These are phyloP conservation scores for Colletes latitarsis DNA, from an alignment of 1,140 invertebrate genomes.

Conservation along the genomic window DNA sequence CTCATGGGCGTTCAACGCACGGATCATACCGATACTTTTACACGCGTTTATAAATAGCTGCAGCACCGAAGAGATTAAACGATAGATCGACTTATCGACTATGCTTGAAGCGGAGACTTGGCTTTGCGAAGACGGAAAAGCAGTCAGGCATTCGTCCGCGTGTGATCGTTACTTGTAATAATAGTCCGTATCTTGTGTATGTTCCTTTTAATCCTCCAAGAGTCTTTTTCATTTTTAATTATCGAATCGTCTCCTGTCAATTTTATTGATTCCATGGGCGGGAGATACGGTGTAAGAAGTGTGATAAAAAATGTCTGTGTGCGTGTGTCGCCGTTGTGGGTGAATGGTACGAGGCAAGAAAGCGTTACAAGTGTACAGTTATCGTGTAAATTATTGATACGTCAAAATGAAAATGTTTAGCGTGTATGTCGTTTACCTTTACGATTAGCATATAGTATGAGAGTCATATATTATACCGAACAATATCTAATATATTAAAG, in stretches of 20 bases:
- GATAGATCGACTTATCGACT: too few species aligned
- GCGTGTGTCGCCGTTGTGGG: constrained; percentile 13
- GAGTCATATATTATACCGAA: constrained; percentile 67
- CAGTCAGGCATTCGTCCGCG: constrained; percentile 35
- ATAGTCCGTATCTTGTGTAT: constrained; percentile 58
- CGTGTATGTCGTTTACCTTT: constrained; percentile 39
- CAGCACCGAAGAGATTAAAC: too few species aligned
- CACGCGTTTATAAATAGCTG: too few species aligned
- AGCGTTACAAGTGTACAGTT: constrained; percentile 55
- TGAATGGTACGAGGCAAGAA: constrained; percentile 21
- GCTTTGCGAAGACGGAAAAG: constrained; percentile 31
- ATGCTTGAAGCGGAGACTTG: neutral
- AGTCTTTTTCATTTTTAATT: constrained; percentile 40
- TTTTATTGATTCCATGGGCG: constrained; percentile 31
- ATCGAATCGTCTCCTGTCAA: constrained; percentile 12
- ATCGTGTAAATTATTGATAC: constrained; percentile 66
- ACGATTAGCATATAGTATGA: constrained; percentile 50
- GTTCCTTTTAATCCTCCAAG: constrained; percentile 62
- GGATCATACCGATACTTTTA: too few species aligned
- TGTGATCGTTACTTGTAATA: constrained; percentile 63
- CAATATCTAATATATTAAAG: constrained; percentile 71
- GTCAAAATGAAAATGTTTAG: constrained; percentile 37
- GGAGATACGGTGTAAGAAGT: constrained; percentile 34
- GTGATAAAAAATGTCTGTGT: constrained; percentile 36
- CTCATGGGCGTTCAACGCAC: too few species aligned